These are phyloP conservation scores for Prunella strophiata DNA, from an alignment of 2,797 vertebrate species.

Conservation along the genomic window DNA sequence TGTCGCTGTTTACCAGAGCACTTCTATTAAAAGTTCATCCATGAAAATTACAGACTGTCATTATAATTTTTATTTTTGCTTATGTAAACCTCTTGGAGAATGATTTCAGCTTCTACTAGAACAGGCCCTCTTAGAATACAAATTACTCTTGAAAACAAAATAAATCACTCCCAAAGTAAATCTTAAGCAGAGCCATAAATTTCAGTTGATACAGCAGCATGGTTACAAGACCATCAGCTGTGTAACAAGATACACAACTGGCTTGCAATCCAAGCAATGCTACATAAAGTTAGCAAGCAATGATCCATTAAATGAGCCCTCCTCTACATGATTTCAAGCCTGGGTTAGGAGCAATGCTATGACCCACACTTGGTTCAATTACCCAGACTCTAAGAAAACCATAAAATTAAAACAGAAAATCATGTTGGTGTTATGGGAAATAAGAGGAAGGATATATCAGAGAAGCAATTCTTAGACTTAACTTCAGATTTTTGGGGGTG, in stretches of 20 bases:
- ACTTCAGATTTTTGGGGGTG: background rate
- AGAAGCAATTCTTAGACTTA: background rate
- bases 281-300: background rate
- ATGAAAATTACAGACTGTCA: conserved; percentile 48
- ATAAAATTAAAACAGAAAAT: background rate
- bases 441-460: background rate
- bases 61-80: conserved; percentile 63
- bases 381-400: background rate
- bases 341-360: background rate
- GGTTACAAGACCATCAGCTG: conserved; percentile 21
- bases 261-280: conserved; percentile 12
- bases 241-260: conserved; percentile 20
- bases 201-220: conserved; percentile 16
- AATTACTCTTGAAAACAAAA: conserved; percentile 56
- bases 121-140: conserved; percentile 22
- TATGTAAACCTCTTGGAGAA: conserved; percentile 49
- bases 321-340: background rate
- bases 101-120: conserved; percentile 46
- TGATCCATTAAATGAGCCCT: conserved; percentile 13
- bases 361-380: background rate
- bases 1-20: conserved; percentile 14
- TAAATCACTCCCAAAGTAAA: conserved; percentile 37
- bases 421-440: background rate
- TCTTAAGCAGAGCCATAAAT: conserved; percentile 39
- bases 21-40: conserved; percentile 65